Evolutionary conservation across 2,797 vertebrate species (phyloP), one percentile per base, ranked within the genome.

Genomic region (Bucorvus abyssinicus): DNA sequence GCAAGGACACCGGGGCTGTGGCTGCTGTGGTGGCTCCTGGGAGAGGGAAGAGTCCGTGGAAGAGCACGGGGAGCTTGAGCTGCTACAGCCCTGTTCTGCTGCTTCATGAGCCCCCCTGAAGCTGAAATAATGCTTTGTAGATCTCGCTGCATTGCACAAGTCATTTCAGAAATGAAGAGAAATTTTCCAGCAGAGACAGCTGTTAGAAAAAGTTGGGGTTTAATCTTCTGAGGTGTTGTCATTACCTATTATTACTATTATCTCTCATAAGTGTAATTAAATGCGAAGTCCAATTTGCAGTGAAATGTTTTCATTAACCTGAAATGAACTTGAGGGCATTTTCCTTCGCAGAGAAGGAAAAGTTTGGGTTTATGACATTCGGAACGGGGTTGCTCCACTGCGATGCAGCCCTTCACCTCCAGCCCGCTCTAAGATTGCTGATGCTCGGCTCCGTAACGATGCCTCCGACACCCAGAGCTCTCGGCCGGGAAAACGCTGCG

Each of bases 351-450:
- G 83, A 30, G 27, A 64, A 50, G 68, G 27, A 23, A 16, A 30
- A 22, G 49, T 52, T 30, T 52, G 22, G 27, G 20, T 22, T n/a
- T 21, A 6, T 2, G 44, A 13, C 7, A 4, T 15, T 38, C 12
- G 4, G 55, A 20, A 40, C 0, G 6, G 21, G 14, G 27, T 5
- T 18, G 26, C 32, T 49, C 40, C 89, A 22, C 20, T 6, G 9
- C 0, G 6, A 14, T 18, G 3, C 52, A 30, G 9, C 56, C 7
- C 34, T 21, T 26, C 34, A 4, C 42, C 36, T 52, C 36, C 34
- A 7, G 0, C 45, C 63, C 2, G 16, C 34, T 42, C 2, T 14
- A 42, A 18, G 29, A 11, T 4, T 0, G 7, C 26, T 7, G 36
- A 16, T 12, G n/a, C 20, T 2, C 23, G 5, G 21, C 36, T 55